Evolutionary conservation across 1,140 invertebrate genomes (phyloP), one percentile per base, ranked within the genome.

Genomic region (Bombus waltoni): DNA sequence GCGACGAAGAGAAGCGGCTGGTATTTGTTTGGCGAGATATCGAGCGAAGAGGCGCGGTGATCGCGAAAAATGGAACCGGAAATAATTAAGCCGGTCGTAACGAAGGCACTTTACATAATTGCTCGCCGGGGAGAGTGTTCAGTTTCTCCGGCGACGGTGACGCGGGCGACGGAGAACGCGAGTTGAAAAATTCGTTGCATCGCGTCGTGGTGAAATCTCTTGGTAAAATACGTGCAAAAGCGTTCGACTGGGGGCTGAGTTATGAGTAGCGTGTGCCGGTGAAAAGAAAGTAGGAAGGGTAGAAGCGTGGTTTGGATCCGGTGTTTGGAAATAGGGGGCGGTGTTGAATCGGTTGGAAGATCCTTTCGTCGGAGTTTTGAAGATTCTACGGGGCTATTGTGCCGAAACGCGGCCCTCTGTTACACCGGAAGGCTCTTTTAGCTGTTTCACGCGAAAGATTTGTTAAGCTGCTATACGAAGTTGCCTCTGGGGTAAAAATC

Each of bases 21-120:
- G 35, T 70, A 44, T 80, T 80, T 80, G 66, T 70, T 72, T 40
- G 35, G 38, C 15, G 2, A 28, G 28, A n/a, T 47, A 57, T 47
- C n/a, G 42, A 25, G 28, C 38, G 40, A 1, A 9, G 13, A n/a
- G 44, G 32, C 25, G 25, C 13, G 25, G 1, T 15, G 65, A 80
- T 80, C 65, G 47, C 28, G 13, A 81, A 81, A 71, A 81, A 65
- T 82, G 57, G 11, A 38, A 32, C 4, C 18, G 38, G 40, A 75
- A 73, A 75, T 82, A 75, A 75, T 82, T 82, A 62, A 75, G 57
- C 42, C 13, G 32, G 38, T 10, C 32, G 53, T 74, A 74, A 82
- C 42, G 80, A 74, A 59, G 47, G n/a, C 53, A 74, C 47, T 82
- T 74, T 82, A 11, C 72, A 66, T 82, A 82, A 74, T 75, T 82